Evolutionary conservation across 2,113 vertebrate genomes (phyloP).

Genomic region (Misgurnus mizolepis): DNA sequence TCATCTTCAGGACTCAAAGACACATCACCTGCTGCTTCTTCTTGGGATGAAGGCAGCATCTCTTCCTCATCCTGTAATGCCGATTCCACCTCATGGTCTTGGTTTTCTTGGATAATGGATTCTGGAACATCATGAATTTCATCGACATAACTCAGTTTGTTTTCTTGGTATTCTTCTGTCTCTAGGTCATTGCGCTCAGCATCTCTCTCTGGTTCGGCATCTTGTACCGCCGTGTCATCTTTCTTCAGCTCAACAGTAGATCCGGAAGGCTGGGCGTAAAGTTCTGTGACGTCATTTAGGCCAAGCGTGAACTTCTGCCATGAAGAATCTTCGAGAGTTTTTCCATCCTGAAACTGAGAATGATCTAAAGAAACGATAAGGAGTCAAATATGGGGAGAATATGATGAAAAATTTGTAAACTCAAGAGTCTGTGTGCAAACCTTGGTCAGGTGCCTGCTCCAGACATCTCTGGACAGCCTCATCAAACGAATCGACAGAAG

Average conservation of each 20-base stretch:
- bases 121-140: slow-evolving; percentile 20
- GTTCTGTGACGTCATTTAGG: slow-evolving; percentile 59
- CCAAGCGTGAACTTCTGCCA: slow-evolving; percentile 64
- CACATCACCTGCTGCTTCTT: background rate
- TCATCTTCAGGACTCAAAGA: slow-evolving; percentile 14
- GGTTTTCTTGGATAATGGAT: background rate
- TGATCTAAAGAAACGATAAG: slow-evolving; percentile 45
- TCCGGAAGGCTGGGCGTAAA: slow-evolving; percentile 57
- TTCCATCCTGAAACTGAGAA: background rate
- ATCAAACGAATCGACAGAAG: slow-evolving; percentile 67
- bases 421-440: slow-evolving; percentile 23
- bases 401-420: background rate
- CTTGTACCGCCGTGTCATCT: slow-evolving; percentile 52
- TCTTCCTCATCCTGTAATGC: slow-evolving; percentile 13
- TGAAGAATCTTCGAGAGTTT: slow-evolving; percentile 47
- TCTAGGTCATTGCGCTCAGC: background rate
- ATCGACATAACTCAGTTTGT: background rate
- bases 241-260: slow-evolving; percentile 27
- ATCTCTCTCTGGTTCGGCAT: background rate
- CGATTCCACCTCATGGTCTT: background rate
- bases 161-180: slow-evolving; percentile 10
- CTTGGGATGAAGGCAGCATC: slow-evolving; percentile 35
- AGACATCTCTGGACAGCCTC: slow-evolving; percentile 63
- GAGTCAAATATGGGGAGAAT: background rate
- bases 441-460: slow-evolving; percentile 49